phyloP scores from a whole-genome alignment of 1,140 invertebrate genomes.

The Drosophila bifasciata region DNA sequence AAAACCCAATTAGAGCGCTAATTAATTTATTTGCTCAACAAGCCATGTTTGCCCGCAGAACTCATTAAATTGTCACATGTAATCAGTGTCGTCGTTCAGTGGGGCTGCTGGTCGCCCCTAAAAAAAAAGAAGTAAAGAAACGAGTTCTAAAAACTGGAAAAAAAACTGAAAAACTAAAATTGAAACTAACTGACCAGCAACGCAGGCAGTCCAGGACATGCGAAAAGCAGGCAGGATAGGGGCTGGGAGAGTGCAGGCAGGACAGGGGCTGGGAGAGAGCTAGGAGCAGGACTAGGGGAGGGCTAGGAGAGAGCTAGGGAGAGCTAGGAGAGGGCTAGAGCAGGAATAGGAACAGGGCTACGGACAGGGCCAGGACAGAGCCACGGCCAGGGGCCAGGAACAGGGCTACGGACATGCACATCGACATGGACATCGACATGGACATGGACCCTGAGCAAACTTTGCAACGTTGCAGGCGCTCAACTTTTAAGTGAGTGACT shows the following conservation, averaged over 20 bases:
- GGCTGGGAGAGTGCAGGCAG: too few species aligned
- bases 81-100: conserved; percentile 62
- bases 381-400: too few species aligned
- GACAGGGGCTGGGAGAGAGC: too few species aligned
- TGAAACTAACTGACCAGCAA: conserved; percentile 78
- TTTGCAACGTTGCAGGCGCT: conserved; percentile 72
- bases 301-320: too few species aligned
- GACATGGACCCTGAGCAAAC: conserved; percentile 59
- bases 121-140: conserved; percentile 1
- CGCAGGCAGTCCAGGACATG: conserved; percentile 33
- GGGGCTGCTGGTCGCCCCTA: conserved; percentile 25
- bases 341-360: too few species aligned
- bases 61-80: conserved; percentile 82
- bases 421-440: conserved; percentile 16
- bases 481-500: conserved; percentile 82
- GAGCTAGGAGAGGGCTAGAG: too few species aligned
- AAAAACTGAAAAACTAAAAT: conserved; percentile 75
- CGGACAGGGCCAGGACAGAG: too few species aligned
- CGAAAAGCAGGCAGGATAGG: too few species aligned
- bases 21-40: conserved; percentile 81
- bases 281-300: too few species aligned
- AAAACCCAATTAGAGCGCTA: conserved; percentile 77
- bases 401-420: conserved; percentile 20
- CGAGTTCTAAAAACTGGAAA: conserved; percentile 21
- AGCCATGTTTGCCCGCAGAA: conserved; percentile 80